Conservation (phyloP, 2,797 vertebrate genomes). For the Gephyroberyx darwinii region DNA sequence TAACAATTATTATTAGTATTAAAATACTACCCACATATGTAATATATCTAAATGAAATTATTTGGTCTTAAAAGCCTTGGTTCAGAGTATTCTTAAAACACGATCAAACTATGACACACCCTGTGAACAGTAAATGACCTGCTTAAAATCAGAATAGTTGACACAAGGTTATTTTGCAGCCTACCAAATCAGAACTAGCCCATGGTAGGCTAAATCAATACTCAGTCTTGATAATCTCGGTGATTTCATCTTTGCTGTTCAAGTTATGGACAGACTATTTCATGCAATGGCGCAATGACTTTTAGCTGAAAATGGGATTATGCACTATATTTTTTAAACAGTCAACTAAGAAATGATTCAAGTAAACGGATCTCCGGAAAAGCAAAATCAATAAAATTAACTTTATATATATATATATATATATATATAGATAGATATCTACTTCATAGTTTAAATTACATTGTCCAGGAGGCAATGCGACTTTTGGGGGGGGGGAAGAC, state of each 20-base stretch:
- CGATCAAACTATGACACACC: constrained; percentile 26
- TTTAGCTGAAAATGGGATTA: neutral
- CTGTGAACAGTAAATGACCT: constrained; percentile 4
- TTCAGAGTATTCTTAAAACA: constrained; percentile 1
- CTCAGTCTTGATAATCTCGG: neutral
- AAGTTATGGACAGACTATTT: neutral
- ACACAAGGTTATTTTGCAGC: neutral
- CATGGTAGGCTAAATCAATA: neutral
- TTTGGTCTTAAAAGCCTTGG: neutral
- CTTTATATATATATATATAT: no score
- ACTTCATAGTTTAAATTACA: no score
- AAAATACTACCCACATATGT: neutral
- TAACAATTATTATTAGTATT: neutral
- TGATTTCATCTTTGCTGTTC: neutral
- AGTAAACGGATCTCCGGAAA: neutral
- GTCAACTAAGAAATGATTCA: neutral
- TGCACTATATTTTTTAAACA: neutral
- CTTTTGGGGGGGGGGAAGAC: neutral
- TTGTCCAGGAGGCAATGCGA: neutral
- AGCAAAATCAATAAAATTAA: neutral
- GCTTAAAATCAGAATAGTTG: neutral
- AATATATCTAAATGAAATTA: neutral
- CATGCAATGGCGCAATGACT: neutral
- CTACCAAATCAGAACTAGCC: neutral
- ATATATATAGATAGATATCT: no score